These are phyloP conservation scores for Lagopus muta DNA, from an alignment of 2,113 vertebrate genomes.

Conservation along the genomic window DNA sequence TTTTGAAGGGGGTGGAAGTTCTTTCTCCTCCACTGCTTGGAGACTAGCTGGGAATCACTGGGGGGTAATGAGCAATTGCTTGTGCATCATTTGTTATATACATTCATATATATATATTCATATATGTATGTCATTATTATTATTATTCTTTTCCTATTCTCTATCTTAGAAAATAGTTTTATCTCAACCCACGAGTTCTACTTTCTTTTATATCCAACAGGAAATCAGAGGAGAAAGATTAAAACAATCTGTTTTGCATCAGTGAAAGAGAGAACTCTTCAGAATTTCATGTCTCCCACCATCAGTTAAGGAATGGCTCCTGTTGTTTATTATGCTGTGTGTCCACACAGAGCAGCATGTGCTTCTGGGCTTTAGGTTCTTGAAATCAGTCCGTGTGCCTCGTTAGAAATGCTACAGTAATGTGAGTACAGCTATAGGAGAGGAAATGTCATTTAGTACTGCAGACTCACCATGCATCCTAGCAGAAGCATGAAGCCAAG, in stretches of 20 bases:
- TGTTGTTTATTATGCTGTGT: not conserved
- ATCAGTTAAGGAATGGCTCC: not conserved
- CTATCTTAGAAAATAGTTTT: too few relatives aligned
- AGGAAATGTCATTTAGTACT: not conserved
- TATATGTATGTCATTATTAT: too few relatives aligned
- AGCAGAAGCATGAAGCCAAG: not conserved
- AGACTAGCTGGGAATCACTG: too few relatives aligned
- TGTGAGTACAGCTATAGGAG: not conserved
- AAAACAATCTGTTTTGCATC: not conserved
- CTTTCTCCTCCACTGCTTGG: too few relatives aligned
- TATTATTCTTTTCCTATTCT: too few relatives aligned
- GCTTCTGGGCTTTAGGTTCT: not conserved
- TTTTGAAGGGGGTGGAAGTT: too few relatives aligned
- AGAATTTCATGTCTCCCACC: not conserved
- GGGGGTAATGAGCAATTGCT: too few relatives aligned
- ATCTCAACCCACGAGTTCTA: too few relatives aligned
- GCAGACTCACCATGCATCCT: not conserved
- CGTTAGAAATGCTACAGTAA: not conserved
- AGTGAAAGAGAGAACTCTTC: not conserved
- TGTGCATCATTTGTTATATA: too few relatives aligned
- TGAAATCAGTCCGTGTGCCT: not conserved
- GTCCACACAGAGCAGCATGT: not conserved
- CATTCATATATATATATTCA: too few relatives aligned
- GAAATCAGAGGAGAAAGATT: not conserved
- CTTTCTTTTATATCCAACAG: too few relatives aligned